Evolutionary conservation across 2,888 invertebrate genomes (phyloP), one percentile per base, ranked within the genome.

Genomic region (Eupithecia subfuscata): DNA sequence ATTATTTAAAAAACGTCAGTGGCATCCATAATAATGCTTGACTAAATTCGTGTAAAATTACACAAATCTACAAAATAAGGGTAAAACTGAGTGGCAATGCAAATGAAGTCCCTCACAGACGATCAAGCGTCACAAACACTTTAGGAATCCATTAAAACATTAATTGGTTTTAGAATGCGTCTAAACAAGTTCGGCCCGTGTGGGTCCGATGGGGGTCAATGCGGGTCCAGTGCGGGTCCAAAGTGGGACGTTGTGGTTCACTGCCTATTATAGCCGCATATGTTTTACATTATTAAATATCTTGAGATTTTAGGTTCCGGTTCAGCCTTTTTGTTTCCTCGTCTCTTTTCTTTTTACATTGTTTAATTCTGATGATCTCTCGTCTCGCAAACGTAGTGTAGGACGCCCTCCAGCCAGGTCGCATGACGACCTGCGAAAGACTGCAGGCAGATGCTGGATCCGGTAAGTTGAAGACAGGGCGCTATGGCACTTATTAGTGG

Each of bases 81-180:
- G 22, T 60, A 14, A 12, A 25, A 12, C 25, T 25, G 25, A 64
- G 11, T 18, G 18, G 9, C 34, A n/a, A 64, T 34, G 64, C 64
- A 64, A 64, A 64, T 9, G 34, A 60, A 56, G 14, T 11, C 25
- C 25, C 60, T 60, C 60, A 22, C 60, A 25, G 64, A 30, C 16
- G 34, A 34, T 12, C 34, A 34, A 12, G 60, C 40, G 40, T 40
- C 2, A 25, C 25, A 22, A 60, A 25, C 60, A 60, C 25, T 60
- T 64, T 34, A 30, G 64, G 64, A 64, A 8, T 64, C 18, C 34
- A 64, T 64, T 64, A 64, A 16, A 64, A 34, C 64, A 34, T 34
- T 64, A 34, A 64, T 64, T 64, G 34, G 34, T 64, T 64, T 64
- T 34, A 64, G 34, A 64, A 34, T 34, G 64, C 18, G 30, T 34